Evolutionary conservation across 2,888 invertebrate genomes (phyloP), one percentile per base, ranked within the genome.

Genomic region (Drosophila mimica): DNA sequence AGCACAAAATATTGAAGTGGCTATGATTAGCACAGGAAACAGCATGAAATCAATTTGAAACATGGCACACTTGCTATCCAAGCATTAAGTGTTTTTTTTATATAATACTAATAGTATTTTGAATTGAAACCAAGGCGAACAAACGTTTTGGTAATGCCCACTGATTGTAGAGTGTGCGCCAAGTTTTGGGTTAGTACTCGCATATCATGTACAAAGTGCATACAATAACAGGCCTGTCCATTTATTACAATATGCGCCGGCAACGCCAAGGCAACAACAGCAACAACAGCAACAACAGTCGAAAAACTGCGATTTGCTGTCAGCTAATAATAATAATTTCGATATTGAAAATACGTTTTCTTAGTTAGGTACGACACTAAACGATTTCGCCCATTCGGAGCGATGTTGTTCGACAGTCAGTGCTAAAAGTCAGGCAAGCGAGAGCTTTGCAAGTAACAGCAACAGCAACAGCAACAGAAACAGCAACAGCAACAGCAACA

Each of bases 281-380:
- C 25, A 25, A 25, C 25, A 75, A 59, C 72, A 71, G 31, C 76
- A 76, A 79, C 83, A 82, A 82, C 85, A 82, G 81, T 83, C 76
- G 74, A 88, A 89, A 87, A 88, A 79, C 88, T 82, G 85, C 90
- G 88, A 90, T 88, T 88, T 90, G 91, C 91, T 89, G 91, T 91
- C 90, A 90, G 90, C 88, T 91, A 91, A 91, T 91, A 91, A 91
- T 91, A 91, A 91, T 91, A 91, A 91, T 91, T 91, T 91, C 84
- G 91, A 91, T 91, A 91, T 91, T 91, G 91, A 91, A 91, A 91
- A 91, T 91, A 91, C 91, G 91, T 91, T 91, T 91, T 91, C 89
- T 91, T 91, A 91, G 89, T 91, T 91, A 91, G 90, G 88, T 90
- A 90, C 83, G 88, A 91, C 91, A 88, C 91, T 91, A 91, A 91